Evolutionary conservation across 1,140 invertebrate genomes (phyloP).

Genomic region (Diorhabda sublineata): DNA sequence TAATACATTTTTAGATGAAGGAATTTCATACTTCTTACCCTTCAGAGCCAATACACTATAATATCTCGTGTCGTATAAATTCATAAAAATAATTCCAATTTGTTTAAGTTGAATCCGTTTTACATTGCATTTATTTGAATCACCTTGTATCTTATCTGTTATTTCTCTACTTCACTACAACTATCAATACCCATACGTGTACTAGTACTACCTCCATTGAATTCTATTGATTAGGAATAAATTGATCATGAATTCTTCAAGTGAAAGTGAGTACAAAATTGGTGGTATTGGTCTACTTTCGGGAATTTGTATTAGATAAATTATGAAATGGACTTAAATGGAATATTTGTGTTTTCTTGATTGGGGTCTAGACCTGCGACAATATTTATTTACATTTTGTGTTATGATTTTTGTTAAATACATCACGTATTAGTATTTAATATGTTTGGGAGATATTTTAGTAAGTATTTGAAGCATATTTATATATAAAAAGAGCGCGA

Average conservation of each 20-base stretch:
- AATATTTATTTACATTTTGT: too few relatives aligned
- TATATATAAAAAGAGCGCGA: neutral
- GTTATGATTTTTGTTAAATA: too few relatives aligned
- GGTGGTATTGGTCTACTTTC: constrained; percentile 1
- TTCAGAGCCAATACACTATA: neutral
- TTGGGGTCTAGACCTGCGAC: neutral
- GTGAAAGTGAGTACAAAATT: neutral
- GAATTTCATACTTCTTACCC: neutral
- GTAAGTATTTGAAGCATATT: neutral
- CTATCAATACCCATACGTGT: neutral
- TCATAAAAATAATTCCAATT: too few relatives aligned
- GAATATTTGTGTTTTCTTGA: neutral
- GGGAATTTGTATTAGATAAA: neutral
- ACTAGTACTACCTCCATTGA: neutral
- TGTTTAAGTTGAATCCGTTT: too few relatives aligned
- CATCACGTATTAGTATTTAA: too few relatives aligned
- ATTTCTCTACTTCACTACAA: neutral
- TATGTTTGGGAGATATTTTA: neutral
- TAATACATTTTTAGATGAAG: neutral
- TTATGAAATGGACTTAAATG: neutral
- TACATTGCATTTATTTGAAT: too few relatives aligned
- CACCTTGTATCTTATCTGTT: too few relatives aligned
- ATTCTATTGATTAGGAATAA: neutral
- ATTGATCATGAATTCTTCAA: neutral
- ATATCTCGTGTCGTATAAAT: too few relatives aligned